Base-by-base conservation (phyloP, 2,113 vertebrate species). In the Synodontis membranacea region DNA sequence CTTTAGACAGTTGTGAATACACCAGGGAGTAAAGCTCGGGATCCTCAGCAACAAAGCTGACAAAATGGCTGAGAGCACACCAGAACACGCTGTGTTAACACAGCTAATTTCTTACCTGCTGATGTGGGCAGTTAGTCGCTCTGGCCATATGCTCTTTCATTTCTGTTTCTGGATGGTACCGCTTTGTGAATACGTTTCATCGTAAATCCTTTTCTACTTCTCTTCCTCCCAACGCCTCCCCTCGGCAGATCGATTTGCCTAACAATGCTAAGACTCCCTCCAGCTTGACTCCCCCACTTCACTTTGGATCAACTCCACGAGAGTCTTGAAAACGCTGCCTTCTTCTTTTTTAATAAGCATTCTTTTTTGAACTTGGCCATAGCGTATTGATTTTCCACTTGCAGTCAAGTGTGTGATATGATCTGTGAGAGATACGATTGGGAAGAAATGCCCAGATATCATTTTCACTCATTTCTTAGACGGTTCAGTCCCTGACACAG, bases 341-440 rank as follows among this genome's bases (percentile, higher is more conserved):
- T 87, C 87, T 91, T 87, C 60, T 76, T 89, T 91, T 92, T 89
- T 94, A 94, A 94, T 92, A 92, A 93, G 89, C 88, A 89, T 78
- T 89, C 90, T 83, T 90, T 90, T 92, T 90, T 93, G 90, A 93
- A 92, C 91, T 89, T 79, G 88, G 86, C 89, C 62, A 42, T 88
- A 88, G 81, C 66, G 50, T 91, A 94, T 93, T 92, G 93, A 92
- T 93, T 93, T 94, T 87, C 79, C 89, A 87, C 86, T 88, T 86
- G 74, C 86, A 88, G 89, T 88, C 90, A 39, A 90, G 85, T 90
- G 89, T 88, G 86, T 64, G 92, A 93, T 92, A 92, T 92, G 86
- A 92, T 91, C 92, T 91, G 11, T 15, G 84, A 66, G 88, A 84
- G 88, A 74, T 89, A 90, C 80, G 88, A 89, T 86, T 60, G 84